A percentile compares a stretch with the other conserved stretches of the same genome.
phyloP scores from a whole-genome alignment of 2,888 invertebrate genomes.

The Monoplex corrugatus region DNA sequence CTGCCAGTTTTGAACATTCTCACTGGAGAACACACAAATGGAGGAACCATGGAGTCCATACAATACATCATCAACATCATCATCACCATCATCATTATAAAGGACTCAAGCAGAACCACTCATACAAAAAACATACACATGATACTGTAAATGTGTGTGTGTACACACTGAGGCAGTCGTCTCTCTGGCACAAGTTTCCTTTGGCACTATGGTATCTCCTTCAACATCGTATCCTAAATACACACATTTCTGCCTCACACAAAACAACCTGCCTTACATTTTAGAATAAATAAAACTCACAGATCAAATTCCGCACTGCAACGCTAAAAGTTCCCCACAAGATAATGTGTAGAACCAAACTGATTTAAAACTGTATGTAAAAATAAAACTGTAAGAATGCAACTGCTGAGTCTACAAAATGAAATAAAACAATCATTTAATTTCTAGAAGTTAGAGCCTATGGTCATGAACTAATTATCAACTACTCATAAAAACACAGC shows the following conservation, averaged over 20 bases:
- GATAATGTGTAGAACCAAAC: not conserved
- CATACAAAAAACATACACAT: not conserved
- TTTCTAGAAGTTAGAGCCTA: no score
- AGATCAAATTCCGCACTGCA: not conserved
- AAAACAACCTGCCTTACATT: no score
- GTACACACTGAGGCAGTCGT: conserved; percentile 17
- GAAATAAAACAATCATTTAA: no score
- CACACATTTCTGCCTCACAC: not conserved
- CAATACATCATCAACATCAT: not conserved
- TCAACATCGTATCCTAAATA: not conserved
- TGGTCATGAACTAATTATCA: no score
- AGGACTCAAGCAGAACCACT: not conserved
- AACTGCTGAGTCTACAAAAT: no score
- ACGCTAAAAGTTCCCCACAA: not conserved
- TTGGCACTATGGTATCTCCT: not conserved
- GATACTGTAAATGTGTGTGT: not conserved
- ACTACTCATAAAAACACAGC: no score
- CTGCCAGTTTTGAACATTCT: not conserved
- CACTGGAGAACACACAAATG: not conserved
- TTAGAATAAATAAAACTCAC: not conserved
- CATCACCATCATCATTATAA: conserved; percentile 3
- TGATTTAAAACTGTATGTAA: no score
- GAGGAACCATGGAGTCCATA: not conserved
- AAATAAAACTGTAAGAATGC: not conserved
- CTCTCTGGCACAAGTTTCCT: not conserved